Evolutionary conservation across 35 echinoderm and acorn worm species (phyloP), one percentile per base, ranked within the genome.

Genomic region (Lytechinus variegatus): DNA sequence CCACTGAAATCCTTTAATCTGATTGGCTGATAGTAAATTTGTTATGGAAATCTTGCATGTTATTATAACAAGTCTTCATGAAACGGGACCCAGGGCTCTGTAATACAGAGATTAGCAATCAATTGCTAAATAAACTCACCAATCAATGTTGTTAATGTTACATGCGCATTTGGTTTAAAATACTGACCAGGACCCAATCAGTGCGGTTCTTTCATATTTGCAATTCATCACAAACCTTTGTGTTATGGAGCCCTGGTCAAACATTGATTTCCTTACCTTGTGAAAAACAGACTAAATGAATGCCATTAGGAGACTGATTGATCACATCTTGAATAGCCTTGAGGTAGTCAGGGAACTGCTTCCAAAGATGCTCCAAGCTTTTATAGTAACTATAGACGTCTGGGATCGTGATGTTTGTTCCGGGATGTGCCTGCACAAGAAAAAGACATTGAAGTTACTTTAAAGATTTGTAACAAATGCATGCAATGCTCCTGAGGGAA

Each of bases 241-340:
- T 72, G 14, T 21, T 5, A 11, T 21, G 61, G 2, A 72, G 16
- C 0, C 12, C 16, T 10, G 92, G 9, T 94, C 28, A 94, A 60
- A 57, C 53, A 60, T 8, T 61, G 93, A 61, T 24, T 24, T 54
- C 14, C 89, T 92, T 54, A 97, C 96, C 96, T 95, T 97, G 96
- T 87, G 96, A 97, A 56, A 52, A 97, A 51, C 96, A 95, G 55
- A 97, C 57, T 24, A 97, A 10, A 14, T 95, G 87, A 16, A 95
- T 72, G 6, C 96, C 96, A 58, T 94, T 86, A 56, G 16, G 13
- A 21, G 96, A 60, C 51, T 54, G 13, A 55, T 55, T 27, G 61
- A 95, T 95, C 28, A 94, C 92, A 27, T 91, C 56, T 19, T 92
- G 94, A 51, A 97, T 57, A n/a, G 89, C 95, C 0, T 14, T 91